Evolutionary conservation across 1,140 invertebrate genomes (phyloP).

Genomic region (Anadara kagoshimensis): DNA sequence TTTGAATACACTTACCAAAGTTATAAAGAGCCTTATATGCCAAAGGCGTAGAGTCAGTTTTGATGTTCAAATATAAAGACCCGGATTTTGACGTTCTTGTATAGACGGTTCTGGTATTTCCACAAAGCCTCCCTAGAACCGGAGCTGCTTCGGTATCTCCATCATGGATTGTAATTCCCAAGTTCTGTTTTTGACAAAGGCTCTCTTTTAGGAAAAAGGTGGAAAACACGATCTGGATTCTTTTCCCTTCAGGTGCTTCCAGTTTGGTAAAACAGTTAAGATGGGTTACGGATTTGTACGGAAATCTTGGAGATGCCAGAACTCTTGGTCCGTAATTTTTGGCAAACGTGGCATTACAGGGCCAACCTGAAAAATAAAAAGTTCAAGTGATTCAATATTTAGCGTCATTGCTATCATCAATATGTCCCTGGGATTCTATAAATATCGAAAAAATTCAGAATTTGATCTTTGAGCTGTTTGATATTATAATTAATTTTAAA

Average conservation of each 20-base stretch:
- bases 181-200: constrained; percentile 21
- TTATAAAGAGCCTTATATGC: constrained; percentile 66
- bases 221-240: constrained; percentile 34
- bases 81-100: constrained; percentile 23
- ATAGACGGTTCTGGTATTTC: constrained; percentile 2
- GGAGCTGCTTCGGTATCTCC: constrained; percentile 2
- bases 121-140: constrained; percentile 25
- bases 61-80: constrained; percentile 32
- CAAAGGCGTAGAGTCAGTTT: constrained; percentile 25
- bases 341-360: constrained; percentile 45
- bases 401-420: too few relatives aligned
- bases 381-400: not conserved
- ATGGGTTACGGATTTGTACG: constrained; percentile 43
- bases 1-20: constrained; percentile 80
- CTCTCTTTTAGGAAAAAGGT: constrained; percentile 38
- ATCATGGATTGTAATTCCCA: constrained; percentile 38
- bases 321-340: constrained; percentile 45
- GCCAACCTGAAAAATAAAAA: constrained; percentile 39
- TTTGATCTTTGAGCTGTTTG: too few relatives aligned
- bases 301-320: constrained; percentile 42
- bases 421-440: too few relatives aligned
- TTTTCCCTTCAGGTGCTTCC: constrained; percentile 41
- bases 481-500: too few relatives aligned
- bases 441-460: too few relatives aligned
- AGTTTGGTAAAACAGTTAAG: constrained; percentile 37